Conservation (phyloP, 2,113 vertebrate species). For the Castor canadensis region DNA sequence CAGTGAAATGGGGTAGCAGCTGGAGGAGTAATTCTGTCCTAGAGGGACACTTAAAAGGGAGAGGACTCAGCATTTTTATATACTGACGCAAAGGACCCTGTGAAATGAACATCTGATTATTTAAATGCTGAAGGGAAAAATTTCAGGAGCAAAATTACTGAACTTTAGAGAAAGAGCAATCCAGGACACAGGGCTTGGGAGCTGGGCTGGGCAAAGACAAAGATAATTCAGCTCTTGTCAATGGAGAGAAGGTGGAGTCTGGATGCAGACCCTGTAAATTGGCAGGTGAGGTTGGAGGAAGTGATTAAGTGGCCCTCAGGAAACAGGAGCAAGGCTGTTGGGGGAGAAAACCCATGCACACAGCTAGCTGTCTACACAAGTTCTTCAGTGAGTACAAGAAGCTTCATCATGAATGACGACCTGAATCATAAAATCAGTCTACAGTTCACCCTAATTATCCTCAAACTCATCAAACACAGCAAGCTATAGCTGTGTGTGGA, state of each 20-base stretch:
- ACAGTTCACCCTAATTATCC: neutral
- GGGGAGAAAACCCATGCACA: rapidly evolving
- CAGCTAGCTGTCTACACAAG: too few species aligned
- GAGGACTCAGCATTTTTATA: neutral
- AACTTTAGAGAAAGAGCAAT: neutral
- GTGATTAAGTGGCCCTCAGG: neutral
- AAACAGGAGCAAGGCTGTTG: neutral
- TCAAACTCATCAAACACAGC: neutral
- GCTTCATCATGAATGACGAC: neutral
- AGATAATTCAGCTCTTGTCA: neutral
- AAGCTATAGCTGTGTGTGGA: rapidly evolving
- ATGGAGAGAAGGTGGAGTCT: too few species aligned
- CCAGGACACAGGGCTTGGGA: rapidly evolving
- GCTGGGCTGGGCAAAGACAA: too few species aligned
- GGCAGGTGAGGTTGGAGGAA: neutral
- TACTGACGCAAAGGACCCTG: neutral
- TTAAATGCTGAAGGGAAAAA: neutral
- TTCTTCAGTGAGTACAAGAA: neutral
- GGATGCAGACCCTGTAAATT: rapidly evolving
- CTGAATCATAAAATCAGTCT: neutral
- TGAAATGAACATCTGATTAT: neutral
- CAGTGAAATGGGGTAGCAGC: neutral
- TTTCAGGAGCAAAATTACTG: neutral
- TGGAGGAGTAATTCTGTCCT: neutral
- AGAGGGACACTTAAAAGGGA: neutral